Evolutionary conservation across 2,888 invertebrate species (phyloP), one percentile per base, ranked within the genome.

Genomic region (Oscheius sp.): DNA sequence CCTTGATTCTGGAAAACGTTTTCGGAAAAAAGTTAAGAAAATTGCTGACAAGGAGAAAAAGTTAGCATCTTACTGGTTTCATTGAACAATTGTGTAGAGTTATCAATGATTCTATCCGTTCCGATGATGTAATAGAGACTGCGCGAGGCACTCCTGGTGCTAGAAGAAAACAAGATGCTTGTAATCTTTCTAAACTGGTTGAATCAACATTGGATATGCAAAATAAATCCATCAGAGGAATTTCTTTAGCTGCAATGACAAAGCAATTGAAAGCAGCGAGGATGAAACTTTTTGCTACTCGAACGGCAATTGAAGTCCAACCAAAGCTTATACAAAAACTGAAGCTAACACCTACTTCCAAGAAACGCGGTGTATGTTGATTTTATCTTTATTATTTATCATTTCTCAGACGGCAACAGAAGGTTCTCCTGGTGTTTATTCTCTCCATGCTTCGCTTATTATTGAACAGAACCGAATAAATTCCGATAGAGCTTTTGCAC

Each of bases 201-300:
- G 72, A 72, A 21, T 29, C 63, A 5, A 43, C 61, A n/a, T 18
- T 72, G 7, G 63, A 72, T 27, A 53, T 49, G 2, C 52, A 21
- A 6, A 52, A 61, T 25, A 53, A 63, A 21, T 49, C 45, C 2
- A 29, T 41, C 7, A 70, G 52, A 18, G 59, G 58, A 25, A 25
- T 46, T 16, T 49, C 59, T 21, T 21, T 70, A n/a, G 46, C 70
- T 3, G 27, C 35, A 18, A 56, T 46, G 46, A 70, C 46, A 27
- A 56, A 70, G 27, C 72, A 71, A 29, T 46, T 63, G 18, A 71
- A 70, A 45, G 56, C 56, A 23, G 55, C 52, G 16, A n/a, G 83
- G 9, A 78, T 81, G 78, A 83, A 83, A 69, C 74, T 83, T 53
- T 83, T 83, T 69, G 83, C 81, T 0, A 76, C 81, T 0, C 75